Percentiles rank a stretch among this genome's conserved stretches.
These are phyloP conservation scores for Centrocercus urophasianus DNA, from an alignment of 2,113 vertebrate genomes.

Conservation along the genomic window DNA sequence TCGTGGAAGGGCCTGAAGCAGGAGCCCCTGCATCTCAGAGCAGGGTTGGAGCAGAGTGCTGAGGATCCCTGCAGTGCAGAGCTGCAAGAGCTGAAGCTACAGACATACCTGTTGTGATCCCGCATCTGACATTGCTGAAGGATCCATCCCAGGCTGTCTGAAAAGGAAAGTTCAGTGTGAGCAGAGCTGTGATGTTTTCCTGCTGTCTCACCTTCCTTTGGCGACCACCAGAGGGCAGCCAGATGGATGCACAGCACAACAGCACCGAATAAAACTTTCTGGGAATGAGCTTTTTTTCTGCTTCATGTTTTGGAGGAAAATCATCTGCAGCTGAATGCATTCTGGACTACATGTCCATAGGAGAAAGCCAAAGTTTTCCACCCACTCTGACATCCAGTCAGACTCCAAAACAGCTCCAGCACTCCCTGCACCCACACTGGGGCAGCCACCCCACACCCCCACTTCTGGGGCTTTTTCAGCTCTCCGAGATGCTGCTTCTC, in stretches of 20 bases:
- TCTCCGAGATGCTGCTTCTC: neutral
- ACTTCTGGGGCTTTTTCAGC: neutral
- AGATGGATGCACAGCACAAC: neutral
- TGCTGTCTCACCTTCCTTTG: neutral
- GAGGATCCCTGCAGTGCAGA: neutral
- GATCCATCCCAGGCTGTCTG: neutral
- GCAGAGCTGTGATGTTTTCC: neutral
- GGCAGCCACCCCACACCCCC: neutral
- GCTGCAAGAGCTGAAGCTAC: neutral
- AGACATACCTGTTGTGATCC: neutral
- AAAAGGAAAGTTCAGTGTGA: neutral
- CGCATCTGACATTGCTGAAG: neutral
- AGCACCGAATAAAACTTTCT: neutral
- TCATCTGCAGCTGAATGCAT: neutral
- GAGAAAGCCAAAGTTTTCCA: neutral
- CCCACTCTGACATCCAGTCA: accelerated
- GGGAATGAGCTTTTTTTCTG: neutral
- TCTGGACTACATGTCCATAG: accelerated
- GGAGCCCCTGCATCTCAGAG: neutral
- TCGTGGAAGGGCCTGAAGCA: neutral
- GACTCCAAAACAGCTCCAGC: neutral
- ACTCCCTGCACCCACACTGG: neutral
- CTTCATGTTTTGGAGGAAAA: neutral
- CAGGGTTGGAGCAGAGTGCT: neutral
- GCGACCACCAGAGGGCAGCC: neutral